Conservation (phyloP, 2,888 invertebrate species). For the Loripinus fragilis region DNA sequence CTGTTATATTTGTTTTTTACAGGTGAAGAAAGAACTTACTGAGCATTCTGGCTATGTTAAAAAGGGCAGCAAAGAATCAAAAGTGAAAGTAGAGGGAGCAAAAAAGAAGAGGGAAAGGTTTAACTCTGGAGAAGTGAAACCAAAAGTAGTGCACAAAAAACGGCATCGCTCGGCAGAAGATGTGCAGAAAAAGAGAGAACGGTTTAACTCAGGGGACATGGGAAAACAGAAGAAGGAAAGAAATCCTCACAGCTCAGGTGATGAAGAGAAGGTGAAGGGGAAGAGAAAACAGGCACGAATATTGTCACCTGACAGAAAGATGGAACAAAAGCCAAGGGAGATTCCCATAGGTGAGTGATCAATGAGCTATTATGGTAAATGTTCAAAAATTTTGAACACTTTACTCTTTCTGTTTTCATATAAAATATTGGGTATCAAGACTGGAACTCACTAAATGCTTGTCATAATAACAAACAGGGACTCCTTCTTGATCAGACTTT, state of each 20-base stretch:
- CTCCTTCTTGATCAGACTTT: too few species aligned
- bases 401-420: too few species aligned
- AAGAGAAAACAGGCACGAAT: neutral
- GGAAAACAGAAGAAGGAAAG: neutral
- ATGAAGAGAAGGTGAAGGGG: conserved; percentile 5
- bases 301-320: neutral
- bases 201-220: neutral
- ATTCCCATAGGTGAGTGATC: neutral
- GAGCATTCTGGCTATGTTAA: neutral
- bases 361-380: too few species aligned
- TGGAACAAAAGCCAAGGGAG: neutral
- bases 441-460: too few species aligned
- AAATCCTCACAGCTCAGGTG: neutral
- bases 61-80: neutral
- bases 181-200: conserved; percentile 2
- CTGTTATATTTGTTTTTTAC: neutral
- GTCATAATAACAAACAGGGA: too few species aligned
- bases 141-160: conserved; percentile 18
- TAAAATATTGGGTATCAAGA: too few species aligned
- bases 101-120: conserved; percentile 41
- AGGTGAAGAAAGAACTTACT: neutral
- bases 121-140: conserved; percentile 27
- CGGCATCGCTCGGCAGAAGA: conserved; percentile 2
- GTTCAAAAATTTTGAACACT: too few species aligned
- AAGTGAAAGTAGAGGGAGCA: neutral